Conservation (phyloP, 2,888 invertebrate species). For the Eurytoma californica region DNA sequence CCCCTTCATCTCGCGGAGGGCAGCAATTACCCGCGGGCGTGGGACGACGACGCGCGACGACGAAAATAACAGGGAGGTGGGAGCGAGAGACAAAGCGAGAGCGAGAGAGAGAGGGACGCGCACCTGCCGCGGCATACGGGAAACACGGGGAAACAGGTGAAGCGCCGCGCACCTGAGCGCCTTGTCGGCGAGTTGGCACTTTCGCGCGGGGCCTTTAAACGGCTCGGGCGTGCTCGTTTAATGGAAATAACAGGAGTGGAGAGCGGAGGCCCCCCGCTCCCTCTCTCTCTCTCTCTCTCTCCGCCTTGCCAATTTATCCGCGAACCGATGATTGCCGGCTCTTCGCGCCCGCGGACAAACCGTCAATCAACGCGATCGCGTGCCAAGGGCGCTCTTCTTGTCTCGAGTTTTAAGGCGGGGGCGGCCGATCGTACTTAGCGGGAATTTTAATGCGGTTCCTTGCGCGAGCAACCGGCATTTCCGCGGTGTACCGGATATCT, state of each 20-base stretch:
- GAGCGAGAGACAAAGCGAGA: neutral
- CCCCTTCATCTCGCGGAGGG: conserved; percentile 3
- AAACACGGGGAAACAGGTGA: conserved; percentile 71
- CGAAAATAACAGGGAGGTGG: conserved; percentile 58
- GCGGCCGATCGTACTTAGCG: too few species aligned
- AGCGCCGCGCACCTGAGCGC: conserved; percentile 67
- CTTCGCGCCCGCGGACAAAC: too few species aligned
- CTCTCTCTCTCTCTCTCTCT: neutral
- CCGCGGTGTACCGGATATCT: too few species aligned
- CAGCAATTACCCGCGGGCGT: conserved; percentile 14
- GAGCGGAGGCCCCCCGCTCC: neutral
- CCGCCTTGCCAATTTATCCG: conserved; percentile 16
- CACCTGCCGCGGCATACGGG: conserved; percentile 73
- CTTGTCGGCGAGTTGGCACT: conserved; percentile 69
- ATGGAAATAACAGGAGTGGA: conserved; percentile 5
- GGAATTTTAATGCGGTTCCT: too few species aligned
- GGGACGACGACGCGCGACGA: conserved; percentile 45
- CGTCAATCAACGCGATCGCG: conserved; percentile 32
- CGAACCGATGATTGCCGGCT: too few species aligned
- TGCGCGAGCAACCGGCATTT: too few species aligned
- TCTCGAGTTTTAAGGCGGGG: too few species aligned
- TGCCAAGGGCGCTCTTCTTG: neutral
- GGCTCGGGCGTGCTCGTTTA: conserved; percentile 16
- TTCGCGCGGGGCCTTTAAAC: conserved; percentile 47
- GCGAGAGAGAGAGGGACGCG: conserved; percentile 48